These are phyloP conservation scores for Coturnix japonica DNA, from an alignment of 2,113 vertebrate species.

Conservation along the genomic window DNA sequence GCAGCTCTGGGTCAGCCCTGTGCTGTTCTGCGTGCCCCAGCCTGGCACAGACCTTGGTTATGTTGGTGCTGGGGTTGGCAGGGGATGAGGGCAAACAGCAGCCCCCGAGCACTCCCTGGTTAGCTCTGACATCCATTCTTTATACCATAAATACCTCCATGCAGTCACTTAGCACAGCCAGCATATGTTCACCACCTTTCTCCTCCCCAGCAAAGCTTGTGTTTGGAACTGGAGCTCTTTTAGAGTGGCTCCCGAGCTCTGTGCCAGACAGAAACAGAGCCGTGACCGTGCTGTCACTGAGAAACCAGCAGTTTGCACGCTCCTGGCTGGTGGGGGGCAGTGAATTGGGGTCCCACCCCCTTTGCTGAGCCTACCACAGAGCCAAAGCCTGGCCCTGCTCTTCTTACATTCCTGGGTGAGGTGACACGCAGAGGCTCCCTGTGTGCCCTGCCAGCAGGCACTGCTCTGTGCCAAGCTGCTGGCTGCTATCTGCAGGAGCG, in stretches of 20 bases:
- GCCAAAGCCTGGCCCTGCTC: not conserved
- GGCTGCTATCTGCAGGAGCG: not conserved
- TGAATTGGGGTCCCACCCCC: not conserved
- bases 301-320: not conserved
- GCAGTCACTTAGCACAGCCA: not conserved
- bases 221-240: not conserved
- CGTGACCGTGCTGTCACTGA: not conserved
- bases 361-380: not conserved
- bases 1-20: not conserved
- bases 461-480: not conserved
- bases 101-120: not conserved
- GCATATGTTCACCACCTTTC: not conserved
- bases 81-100: not conserved
- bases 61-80: not conserved
- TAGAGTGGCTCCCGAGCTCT: not conserved
- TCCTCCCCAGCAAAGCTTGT: not conserved
- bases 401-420: not conserved
- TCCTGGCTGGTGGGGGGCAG: not conserved
- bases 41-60: not conserved
- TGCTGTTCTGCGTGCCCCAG: not conserved
- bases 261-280: not conserved
- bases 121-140: not conserved
- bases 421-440: not conserved
- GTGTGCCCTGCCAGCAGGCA: slow-evolving; percentile 11
- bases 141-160: not conserved